phyloP scores from a whole-genome alignment of 2,113 vertebrate genomes.

The Calidris pygmaea region DNA sequence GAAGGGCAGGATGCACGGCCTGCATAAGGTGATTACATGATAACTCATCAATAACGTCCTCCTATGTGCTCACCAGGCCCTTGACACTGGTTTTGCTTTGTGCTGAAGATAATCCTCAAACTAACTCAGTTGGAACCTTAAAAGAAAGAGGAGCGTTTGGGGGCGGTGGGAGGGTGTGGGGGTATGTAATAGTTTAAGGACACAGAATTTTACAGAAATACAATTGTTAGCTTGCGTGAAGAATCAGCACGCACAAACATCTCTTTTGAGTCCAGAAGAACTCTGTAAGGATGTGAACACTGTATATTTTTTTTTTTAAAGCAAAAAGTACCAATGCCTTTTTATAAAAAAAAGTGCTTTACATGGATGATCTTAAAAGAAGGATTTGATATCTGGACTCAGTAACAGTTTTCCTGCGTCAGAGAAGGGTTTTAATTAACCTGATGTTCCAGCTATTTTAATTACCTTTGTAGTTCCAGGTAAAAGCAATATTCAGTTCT shows the following conservation, averaged over 20 bases:
- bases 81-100: neutral
- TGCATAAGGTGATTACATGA: neutral
- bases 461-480: neutral
- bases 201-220: neutral
- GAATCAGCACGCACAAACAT: neutral
- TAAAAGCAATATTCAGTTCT: neutral
- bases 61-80: neutral
- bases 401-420: neutral
- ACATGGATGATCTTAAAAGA: neutral
- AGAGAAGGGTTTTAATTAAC: neutral
- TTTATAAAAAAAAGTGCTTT: neutral
- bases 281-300: neutral
- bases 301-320: neutral
- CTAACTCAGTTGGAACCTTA: neutral
- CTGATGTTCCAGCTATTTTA: neutral
- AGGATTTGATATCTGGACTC: neutral
- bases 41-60: neutral
- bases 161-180: too few species aligned
- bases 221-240: neutral
- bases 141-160: neutral
- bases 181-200: neutral
- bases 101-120: neutral
- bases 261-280: neutral
- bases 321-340: neutral
- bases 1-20: neutral